Evolutionary conservation across 2,113 vertebrate species (phyloP).

Genomic region (Cyprinodon tularosa): DNA sequence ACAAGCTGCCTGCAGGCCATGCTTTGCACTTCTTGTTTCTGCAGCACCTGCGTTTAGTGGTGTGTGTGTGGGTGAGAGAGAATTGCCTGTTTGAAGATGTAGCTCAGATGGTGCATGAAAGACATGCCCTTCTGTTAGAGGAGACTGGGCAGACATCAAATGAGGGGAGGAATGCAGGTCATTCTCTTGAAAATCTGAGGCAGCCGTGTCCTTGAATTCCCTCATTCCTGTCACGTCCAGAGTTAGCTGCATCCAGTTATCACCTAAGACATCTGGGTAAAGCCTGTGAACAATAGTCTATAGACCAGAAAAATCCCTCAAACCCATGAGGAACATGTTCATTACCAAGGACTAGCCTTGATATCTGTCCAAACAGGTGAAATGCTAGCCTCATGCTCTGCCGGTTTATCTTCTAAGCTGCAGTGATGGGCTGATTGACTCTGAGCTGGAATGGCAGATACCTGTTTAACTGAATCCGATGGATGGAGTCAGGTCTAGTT

Average conservation of each 20-base stretch:
- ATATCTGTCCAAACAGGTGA: constrained; percentile 39
- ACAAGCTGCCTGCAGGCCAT: constrained; percentile 41
- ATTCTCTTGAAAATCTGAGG: constrained; percentile 38
- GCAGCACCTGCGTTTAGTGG: constrained; percentile 21
- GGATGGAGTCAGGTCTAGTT: constrained; percentile 35
- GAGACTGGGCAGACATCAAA: constrained; percentile 41
- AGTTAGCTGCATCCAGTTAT: constrained; percentile 59
- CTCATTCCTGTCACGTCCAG: constrained; percentile 24
- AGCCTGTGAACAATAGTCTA: constrained; percentile 24
- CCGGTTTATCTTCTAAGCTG: constrained; percentile 42
- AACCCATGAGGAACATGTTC: constrained; percentile 60
- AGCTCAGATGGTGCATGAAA: constrained; percentile 23
- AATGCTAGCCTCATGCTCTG: constrained; percentile 20
- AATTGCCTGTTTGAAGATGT: not conserved
- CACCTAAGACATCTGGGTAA: constrained; percentile 35
- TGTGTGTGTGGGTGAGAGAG: not conserved
- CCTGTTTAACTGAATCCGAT: constrained; percentile 47
- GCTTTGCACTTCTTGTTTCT: constrained; percentile 38
- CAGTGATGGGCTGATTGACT: constrained; percentile 58
- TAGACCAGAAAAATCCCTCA: constrained; percentile 35
- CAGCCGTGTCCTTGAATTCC: constrained; percentile 36
- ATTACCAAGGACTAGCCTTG: constrained; percentile 42
- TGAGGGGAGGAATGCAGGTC: constrained; percentile 34
- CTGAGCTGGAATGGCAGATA: constrained; percentile 55
- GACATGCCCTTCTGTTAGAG: constrained; percentile 12